Base-by-base conservation (phyloP, 2,797 vertebrate genomes). In the Sebastes itinus region DNA sequence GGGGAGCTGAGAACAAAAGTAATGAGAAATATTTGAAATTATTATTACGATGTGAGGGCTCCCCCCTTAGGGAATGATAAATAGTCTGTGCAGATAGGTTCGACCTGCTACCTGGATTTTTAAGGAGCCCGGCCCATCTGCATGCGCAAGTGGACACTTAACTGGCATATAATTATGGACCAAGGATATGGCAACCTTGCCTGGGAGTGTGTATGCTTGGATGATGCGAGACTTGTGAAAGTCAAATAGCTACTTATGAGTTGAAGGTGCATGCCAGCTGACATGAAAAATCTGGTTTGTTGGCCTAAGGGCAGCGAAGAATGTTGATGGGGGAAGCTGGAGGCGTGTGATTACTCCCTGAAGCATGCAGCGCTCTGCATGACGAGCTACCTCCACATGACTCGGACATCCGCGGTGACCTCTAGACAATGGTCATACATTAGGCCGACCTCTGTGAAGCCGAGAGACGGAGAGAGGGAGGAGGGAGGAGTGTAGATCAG, bases 201-300 rank as follows among this genome's bases (percentile, higher is more conserved):
- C 90, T 92, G 91, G 84, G 88, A 95, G 95, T 92, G 92, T 82
- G 86, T 88, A 85, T 84, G 90, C 90, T 84, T 82, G 89, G 88
- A 93, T 94, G 93, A 93, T 92, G 91, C 72, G 94, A 94, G 95
- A 96, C 94, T 95, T 95, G 93, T 95, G 96, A 96, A 96, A 96
- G 96, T 96, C 96, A 96, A 96, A 96, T 91, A 94, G 91, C 92
- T 95, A 96, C 95, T 96, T 96, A 94, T 92, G 94, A 95, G 93
- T 92, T 93, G 95, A 93, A 95, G 94, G 94, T 95, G 94, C 93
- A 92, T 93, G 92, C 94, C 94, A 95, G 93, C 93, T 95, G 96
- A 96, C 95, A 93, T 95, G 94, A 95, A 93, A 95, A 96, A 96
- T 95, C 95, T 96, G 96, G 91, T 94, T 92, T 91, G 91, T 91